A percentile compares a stretch with the other conserved stretches of the same genome.
Conservation (phyloP, 2,797 vertebrate species). For the Anguilla marmorata region DNA sequence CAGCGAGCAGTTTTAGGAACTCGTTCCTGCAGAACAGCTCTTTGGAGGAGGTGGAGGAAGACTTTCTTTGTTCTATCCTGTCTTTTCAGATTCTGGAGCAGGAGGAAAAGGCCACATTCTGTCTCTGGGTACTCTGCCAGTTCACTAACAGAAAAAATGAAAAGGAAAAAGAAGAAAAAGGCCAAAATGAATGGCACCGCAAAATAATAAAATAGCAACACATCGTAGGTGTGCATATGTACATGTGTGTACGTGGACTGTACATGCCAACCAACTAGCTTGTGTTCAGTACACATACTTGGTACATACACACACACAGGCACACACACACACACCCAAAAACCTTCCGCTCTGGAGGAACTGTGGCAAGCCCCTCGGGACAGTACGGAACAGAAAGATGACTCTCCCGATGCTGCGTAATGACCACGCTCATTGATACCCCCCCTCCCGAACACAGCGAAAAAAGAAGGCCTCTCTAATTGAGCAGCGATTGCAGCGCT, state of each 20-base stretch:
- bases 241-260: background rate
- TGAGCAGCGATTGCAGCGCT: slow-evolving; percentile 39
- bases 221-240: background rate
- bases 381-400: slow-evolving; percentile 20
- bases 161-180: background rate
- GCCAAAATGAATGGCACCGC: background rate
- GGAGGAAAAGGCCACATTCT: too few relatives aligned
- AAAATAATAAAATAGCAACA: background rate
- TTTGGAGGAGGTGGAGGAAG: slow-evolving; percentile 10
- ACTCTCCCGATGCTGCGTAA: slow-evolving; percentile 26
- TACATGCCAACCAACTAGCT: too few relatives aligned
- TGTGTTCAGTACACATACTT: background rate
- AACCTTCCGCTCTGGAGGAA: background rate
- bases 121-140: too few relatives aligned
- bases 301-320: background rate
- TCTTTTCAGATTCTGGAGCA: background rate
- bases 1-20: slow-evolving; percentile 31
- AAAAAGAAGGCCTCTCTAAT: slow-evolving; percentile 42
- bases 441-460: background rate
- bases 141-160: background rate
- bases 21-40: slow-evolving; percentile 17
- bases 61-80: background rate
- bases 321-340: background rate
- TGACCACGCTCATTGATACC: slow-evolving; percentile 15
- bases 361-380: background rate